Evolutionary conservation across 2,797 vertebrate species (phyloP), one percentile per base, ranked within the genome.

Genomic region (Graptemys geographica): DNA sequence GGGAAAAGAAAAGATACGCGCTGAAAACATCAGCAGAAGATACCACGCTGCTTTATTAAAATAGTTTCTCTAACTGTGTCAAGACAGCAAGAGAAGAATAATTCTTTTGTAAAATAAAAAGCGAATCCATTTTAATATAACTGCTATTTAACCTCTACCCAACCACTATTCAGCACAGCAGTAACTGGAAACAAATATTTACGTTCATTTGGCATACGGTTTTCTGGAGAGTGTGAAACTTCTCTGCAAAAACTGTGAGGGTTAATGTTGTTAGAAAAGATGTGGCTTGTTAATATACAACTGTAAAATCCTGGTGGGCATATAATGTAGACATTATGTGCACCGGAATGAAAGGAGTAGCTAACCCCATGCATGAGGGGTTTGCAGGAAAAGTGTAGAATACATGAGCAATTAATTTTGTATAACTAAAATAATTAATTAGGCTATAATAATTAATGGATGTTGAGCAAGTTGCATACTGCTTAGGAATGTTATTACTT

Each of bases 1-100:
- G 57, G 16, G 49, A 18, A 3, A 1, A 5, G 8, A 7, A 3
- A 1, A 5, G 8, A 7, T 79, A n/a, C 31, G 80, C 13, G 0
- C 47, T 59, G 33, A 12, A 5, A 51, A 51, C 55, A 65, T 3
- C 12, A 49, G 21, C 8, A 23, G 49, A 59, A 57, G n/a, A 19
- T 12, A 91, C 83, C 2, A 18, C 86, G 84, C 74, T 2, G 85
- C 37, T 84, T 49, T 10, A 56, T 78, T 28, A 33, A 78, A 87
- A 87, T 28, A 49, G 51, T 41, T 56, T 83, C 16, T 10, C 55
- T 18, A 79, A 28, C 51, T 0, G 3, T 0, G 76, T 44, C n/a
- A 1, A 1, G 51, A 27, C 74, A 78, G 72, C 57, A 18, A 83
- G 83, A 79, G 83, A 91, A 87, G 28, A 52, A 52, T 28, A 2